Base-by-base conservation (phyloP, 1,140 invertebrate genomes). In the Halyomorpha halys region DNA sequence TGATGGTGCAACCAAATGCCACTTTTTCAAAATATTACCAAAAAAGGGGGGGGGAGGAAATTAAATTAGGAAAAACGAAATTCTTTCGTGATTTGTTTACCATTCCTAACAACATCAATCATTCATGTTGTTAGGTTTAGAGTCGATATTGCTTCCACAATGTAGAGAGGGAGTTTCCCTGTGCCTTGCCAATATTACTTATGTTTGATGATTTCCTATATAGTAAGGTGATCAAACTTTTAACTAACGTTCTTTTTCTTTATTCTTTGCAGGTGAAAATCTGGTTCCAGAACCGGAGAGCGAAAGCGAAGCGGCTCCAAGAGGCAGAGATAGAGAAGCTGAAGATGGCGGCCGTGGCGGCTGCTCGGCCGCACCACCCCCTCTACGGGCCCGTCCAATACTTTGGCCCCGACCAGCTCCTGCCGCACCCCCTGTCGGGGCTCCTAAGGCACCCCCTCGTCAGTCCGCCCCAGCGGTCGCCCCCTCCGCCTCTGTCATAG, bases 221-320 rank as follows among this genome's bases (percentile, higher is more conserved):
- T n/a, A n/a, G n/a, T n/a, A n/a, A n/a, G n/a, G n/a, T n/a, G n/a
- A n/a, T n/a, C n/a, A n/a, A n/a, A n/a, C n/a, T n/a, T n/a, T n/a
- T n/a, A n/a, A n/a, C 53, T 56, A 56, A 56, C 23, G 15, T 21
- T 27, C 14, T 15, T 14, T 13, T 27, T 25, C 14, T 56, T 25
- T 62, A 72, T 71, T 75, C 70, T 67, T 80, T 78, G 45, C 79
- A 91, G 85, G 90, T 94, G 62, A 97, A 96, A 82, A 97, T 96
- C 70, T 97, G 94, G 94, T 97, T 97, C 75, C 94, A 97, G 84
- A 97, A 97, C 75, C 82, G 94, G 9, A 78, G 94, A 49, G 94
- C 94, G 60, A 97, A 97, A 76, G 90, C 90, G 69, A 97, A 97
- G 74, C 82, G 94, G 23, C 80, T 97, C 11, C 92, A 96, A 74